A percentile compares a stretch with the other conserved stretches of the same genome.
Evolutionary conservation across 2,888 invertebrate species (phyloP).

Genomic region (Syrista parreyssii): DNA sequence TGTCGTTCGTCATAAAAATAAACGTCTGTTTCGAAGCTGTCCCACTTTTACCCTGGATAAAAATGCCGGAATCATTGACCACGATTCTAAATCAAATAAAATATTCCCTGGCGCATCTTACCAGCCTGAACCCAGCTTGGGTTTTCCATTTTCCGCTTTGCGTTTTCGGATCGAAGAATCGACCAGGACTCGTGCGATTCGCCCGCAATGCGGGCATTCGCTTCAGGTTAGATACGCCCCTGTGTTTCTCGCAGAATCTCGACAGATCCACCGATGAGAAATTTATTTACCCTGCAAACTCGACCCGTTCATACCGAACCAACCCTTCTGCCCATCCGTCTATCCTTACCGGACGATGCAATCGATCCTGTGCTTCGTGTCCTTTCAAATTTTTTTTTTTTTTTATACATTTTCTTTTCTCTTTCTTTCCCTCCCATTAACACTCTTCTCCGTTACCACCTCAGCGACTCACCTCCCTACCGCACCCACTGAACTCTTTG

Average conservation of each 20-base stretch:
- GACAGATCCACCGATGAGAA: slow-evolving; percentile 20
- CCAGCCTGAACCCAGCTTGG: background rate
- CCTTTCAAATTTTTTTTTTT: background rate
- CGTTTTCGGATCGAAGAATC: no score
- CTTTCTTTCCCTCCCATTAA: background rate
- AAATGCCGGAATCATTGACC: background rate
- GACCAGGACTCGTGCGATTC: background rate
- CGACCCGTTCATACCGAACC: background rate
- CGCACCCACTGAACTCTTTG: background rate
- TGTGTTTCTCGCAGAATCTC: slow-evolving; percentile 22
- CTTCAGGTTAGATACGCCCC: slow-evolving; percentile 26
- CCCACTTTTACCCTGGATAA: background rate
- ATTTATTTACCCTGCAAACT: slow-evolving; percentile 29
- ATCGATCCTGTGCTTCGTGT: background rate
- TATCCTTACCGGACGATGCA: background rate
- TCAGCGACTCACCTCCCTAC: no score
- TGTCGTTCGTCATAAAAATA: background rate
- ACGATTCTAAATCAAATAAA: background rate
- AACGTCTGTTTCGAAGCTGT: background rate
- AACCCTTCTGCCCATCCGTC: background rate
- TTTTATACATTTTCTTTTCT: background rate
- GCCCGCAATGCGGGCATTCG: slow-evolving; percentile 31
- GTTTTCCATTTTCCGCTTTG: background rate
- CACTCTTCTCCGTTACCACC: no score
- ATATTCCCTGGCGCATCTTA: background rate